These are phyloP conservation scores for Heterotilapia buettikoferi DNA, from an alignment of 2,113 vertebrate species.

Conservation along the genomic window DNA sequence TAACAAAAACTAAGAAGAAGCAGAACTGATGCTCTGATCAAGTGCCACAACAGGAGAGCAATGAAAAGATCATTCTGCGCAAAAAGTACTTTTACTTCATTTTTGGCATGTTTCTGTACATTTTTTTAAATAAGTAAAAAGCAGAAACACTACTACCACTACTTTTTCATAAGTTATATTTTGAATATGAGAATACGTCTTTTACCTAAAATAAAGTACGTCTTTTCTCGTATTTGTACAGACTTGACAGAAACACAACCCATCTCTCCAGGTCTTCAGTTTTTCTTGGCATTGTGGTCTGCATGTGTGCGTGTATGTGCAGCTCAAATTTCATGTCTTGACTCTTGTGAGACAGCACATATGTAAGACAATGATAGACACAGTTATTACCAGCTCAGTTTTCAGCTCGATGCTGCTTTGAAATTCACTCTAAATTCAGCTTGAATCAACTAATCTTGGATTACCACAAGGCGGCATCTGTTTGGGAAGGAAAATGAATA, in stretches of 20 bases:
- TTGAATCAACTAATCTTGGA: slow-evolving; percentile 15
- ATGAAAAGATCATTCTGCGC: neutral
- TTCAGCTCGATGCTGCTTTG: neutral
- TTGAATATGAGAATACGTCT: neutral
- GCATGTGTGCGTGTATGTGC: neutral
- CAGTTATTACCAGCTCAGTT: neutral
- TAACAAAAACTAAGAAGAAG: neutral
- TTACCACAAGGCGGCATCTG: slow-evolving; percentile 28
- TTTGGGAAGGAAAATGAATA: slow-evolving; percentile 25
- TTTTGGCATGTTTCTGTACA: neutral
- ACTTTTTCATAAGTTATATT: neutral
- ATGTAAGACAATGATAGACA: neutral
- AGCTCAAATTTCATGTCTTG: neutral
- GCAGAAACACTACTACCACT: neutral
- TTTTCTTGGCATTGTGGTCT: neutral
- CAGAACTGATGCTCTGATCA: neutral
- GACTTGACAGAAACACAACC: neutral
- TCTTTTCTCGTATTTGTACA: neutral
- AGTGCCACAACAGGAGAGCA: neutral
- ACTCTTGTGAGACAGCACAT: neutral
- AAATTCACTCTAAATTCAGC: slow-evolving; percentile 6
- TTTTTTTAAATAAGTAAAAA: neutral
- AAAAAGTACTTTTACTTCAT: neutral
- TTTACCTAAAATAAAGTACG: neutral
- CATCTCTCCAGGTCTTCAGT: neutral